Evolutionary conservation across 2,888 invertebrate genomes (phyloP), one percentile per base, ranked within the genome.

Genomic region (Drosophila kokeensis): DNA sequence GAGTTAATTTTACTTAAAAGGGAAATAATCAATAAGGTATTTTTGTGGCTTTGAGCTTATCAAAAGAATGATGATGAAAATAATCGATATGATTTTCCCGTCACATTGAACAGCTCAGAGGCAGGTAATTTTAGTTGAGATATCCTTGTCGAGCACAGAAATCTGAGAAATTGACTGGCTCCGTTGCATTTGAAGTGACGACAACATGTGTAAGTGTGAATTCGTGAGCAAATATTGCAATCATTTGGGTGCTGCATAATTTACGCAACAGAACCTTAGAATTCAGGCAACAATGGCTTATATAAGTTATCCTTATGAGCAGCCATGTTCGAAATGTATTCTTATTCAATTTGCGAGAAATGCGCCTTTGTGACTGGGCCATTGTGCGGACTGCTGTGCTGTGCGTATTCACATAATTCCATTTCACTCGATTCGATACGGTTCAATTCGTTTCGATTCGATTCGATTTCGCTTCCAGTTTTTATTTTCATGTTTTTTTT

Each of bases 231-330:
- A 78, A 84, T 62, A 63, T 70, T 72, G 70, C 70, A 82, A 30
- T 32, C 73, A 53, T 42, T 67, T 40, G 34, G 38, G 13, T 42
- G 62, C 36, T 81, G 89, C 72, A 87, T 87, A 89, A 83, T 89
- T 83, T 73, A 87, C 67, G 74, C 63, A 68, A 42, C 64, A 64
- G 57, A 66, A 69, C 65, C 70, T 81, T 81, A 57, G 67, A 30
- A 61, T 53, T 40, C 36, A 49, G 62, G 27, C 65, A 52, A 73
- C 61, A 74, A 49, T 53, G 50, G 60, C 57, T 53, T 54, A 58
- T 40, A 52, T 54, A 64, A 78, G 42, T 61, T 45, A 64, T 76
- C 58, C 55, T 32, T 60, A 42, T 52, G 27, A 52, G 60, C n/a
- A 36, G 18, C 34, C 36, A 48, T 55, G 49, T 29, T 30, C 10